phyloP scores from a whole-genome alignment of 2,888 invertebrate genomes.

The Trissolcus japonicus region DNA sequence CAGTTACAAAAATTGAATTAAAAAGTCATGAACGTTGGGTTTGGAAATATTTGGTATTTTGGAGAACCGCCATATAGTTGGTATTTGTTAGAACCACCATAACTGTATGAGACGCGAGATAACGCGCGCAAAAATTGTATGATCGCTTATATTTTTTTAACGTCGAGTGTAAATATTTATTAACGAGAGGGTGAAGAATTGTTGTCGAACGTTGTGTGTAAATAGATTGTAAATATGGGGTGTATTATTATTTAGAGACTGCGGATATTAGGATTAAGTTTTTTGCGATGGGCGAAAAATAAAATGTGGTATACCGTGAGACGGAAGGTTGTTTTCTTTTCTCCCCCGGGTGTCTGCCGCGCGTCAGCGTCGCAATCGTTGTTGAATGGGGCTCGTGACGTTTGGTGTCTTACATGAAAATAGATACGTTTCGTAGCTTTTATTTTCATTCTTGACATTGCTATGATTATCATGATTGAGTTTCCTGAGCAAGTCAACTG shows the following conservation, averaged over 20 bases:
- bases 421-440: conserved; percentile 50
- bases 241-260: background rate
- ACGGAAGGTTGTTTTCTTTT: background rate
- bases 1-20: conserved; percentile 3
- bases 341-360: background rate
- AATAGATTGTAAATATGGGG: conserved; percentile 8
- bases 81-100: background rate
- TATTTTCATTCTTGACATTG: conserved; percentile 53
- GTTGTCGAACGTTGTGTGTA: conserved; percentile 1
- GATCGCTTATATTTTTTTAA: conserved; percentile 2
- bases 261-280: background rate
- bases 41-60: too few relatives aligned
- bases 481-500: conserved; percentile 50
- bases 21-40: too few relatives aligned
- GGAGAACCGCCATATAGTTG: too few relatives aligned
- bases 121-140: too few relatives aligned
- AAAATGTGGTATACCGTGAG: background rate
- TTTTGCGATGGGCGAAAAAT: background rate
- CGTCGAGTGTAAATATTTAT: conserved; percentile 10
- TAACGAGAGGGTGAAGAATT: background rate
- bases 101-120: too few relatives aligned
- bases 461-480: conserved; percentile 55
- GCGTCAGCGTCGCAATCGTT: background rate
- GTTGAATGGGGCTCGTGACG: conserved; percentile 28
- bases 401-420: conserved; percentile 47